Evolutionary conservation across 2,797 vertebrate species (phyloP).

Genomic region (Karalla daura): DNA sequence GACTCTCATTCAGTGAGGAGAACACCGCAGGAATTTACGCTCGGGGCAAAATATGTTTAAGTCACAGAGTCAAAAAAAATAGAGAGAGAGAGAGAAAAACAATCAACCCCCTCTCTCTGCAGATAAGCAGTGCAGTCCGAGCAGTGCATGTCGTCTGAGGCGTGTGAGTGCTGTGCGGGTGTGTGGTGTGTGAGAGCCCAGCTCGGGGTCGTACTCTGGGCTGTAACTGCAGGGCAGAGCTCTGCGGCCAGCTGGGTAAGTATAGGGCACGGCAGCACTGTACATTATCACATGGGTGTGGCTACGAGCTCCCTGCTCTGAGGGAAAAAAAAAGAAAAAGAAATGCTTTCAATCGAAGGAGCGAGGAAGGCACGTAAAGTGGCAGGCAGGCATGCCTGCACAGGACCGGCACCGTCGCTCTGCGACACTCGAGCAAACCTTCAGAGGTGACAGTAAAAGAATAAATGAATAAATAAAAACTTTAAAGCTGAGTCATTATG

Average conservation of each 20-base stretch:
- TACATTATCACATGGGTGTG: constrained; percentile 78
- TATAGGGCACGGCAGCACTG: constrained; percentile 74
- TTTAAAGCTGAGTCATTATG: constrained; percentile 40
- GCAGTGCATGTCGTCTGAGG: too few relatives aligned
- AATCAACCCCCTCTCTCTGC: constrained; percentile 26
- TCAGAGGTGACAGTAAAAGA: constrained; percentile 6
- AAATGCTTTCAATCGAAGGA: constrained; percentile 64
- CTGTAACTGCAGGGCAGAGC: constrained; percentile 78
- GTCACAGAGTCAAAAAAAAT: too few relatives aligned
- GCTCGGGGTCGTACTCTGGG: constrained; percentile 48
- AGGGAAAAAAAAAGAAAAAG: too few relatives aligned
- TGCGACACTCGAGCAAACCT: constrained; percentile 31
- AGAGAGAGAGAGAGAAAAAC: too few relatives aligned
- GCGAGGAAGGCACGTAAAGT: constrained; percentile 48
- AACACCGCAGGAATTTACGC: constrained; percentile 28
- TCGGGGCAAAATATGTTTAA: constrained; percentile 24
- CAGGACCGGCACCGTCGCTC: constrained; percentile 50
- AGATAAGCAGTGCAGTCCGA: too few relatives aligned
- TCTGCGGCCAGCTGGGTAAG: constrained; percentile 78
- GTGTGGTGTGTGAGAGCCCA: constrained; percentile 62
- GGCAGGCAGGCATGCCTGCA: constrained; percentile 68
- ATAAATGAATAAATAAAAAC: too few relatives aligned
- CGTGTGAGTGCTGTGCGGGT: constrained; percentile 18
- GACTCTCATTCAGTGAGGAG: background rate
- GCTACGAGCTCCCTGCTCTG: constrained; percentile 50